These are phyloP conservation scores for Drosophila phalerata DNA, from an alignment of 2,888 invertebrate species.

Conservation along the genomic window DNA sequence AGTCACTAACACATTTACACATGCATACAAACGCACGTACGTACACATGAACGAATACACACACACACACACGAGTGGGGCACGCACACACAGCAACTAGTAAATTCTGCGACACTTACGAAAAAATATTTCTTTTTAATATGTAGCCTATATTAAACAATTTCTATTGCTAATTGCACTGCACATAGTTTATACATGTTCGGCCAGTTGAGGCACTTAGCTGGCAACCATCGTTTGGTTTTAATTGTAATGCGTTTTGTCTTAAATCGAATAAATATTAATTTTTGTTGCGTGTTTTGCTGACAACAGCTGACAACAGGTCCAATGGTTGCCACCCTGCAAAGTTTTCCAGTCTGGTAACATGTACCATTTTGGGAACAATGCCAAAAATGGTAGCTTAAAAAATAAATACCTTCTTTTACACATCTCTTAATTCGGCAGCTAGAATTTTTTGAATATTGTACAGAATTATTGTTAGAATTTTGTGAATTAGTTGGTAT, in stretches of 20 bases:
- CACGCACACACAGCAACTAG: conserved; percentile 78
- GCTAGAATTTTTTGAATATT: too few relatives aligned
- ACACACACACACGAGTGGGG: conserved; percentile 54
- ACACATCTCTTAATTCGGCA: too few relatives aligned
- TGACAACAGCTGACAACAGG: conserved; percentile 48
- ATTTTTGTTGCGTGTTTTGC: conserved; percentile 64
- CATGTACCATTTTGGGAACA: too few relatives aligned
- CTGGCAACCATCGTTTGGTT: conserved; percentile 40
- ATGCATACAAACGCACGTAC: conserved; percentile 22
- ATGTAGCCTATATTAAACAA: conserved; percentile 48
- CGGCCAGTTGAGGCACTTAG: conserved; percentile 42
- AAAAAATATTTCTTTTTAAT: conserved; percentile 63
- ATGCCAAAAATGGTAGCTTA: too few relatives aligned
- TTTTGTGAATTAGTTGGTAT: too few relatives aligned
- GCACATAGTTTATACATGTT: conserved; percentile 37
- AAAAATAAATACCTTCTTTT: too few relatives aligned
- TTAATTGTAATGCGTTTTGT: conserved; percentile 41
- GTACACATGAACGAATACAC: conserved; percentile 25
- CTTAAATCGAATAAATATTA: conserved; percentile 56
- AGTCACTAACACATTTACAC: conserved; percentile 57
- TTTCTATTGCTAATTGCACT: conserved; percentile 57
- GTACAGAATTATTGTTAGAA: too few relatives aligned
- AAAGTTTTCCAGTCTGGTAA: too few relatives aligned
- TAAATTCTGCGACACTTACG: conserved; percentile 79
- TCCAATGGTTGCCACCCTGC: too few relatives aligned